A percentile compares a stretch with the other conserved stretches of the same genome.
phyloP scores from a whole-genome alignment of 2,797 vertebrate species.

The Anguilla megastoma region DNA sequence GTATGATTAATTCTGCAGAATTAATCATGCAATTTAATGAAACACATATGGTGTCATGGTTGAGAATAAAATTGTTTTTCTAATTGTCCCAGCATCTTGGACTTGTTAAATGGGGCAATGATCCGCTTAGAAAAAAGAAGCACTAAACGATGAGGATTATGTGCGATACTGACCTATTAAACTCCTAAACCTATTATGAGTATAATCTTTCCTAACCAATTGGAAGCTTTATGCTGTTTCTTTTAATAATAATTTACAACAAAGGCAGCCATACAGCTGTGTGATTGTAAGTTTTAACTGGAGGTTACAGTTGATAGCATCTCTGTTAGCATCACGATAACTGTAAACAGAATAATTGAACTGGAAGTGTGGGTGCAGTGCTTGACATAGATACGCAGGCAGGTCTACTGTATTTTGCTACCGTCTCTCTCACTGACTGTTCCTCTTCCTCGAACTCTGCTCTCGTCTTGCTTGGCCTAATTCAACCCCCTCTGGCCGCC shows the following conservation, averaged over 20 bases:
- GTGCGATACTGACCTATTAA: conserved; percentile 7
- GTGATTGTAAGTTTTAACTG: conserved; percentile 23
- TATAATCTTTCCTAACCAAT: conserved; percentile 30
- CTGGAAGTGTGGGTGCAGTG: neutral
- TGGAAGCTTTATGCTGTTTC: neutral
- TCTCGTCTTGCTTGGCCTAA: neutral
- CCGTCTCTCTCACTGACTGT: neutral
- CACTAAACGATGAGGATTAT: neutral
- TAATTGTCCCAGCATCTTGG: neutral
- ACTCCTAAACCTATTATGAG: neutral
- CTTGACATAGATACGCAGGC: neutral
- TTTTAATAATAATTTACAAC: neutral
- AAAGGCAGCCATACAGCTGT: neutral
- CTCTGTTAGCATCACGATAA: neutral
- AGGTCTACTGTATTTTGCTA: neutral
- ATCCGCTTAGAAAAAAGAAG: neutral
- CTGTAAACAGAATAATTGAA: neutral
- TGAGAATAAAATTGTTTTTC: neutral
- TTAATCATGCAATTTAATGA: neutral
- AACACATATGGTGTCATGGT: neutral
- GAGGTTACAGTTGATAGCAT: conserved; percentile 17
- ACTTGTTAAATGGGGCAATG: conserved; percentile 20
- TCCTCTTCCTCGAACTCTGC: neutral
- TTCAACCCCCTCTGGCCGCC: neutral
- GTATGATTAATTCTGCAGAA: neutral